A percentile compares a stretch with the other conserved stretches of the same genome.
Evolutionary conservation across 2,888 invertebrate genomes (phyloP).

Genomic region (Morpho achilles): DNA sequence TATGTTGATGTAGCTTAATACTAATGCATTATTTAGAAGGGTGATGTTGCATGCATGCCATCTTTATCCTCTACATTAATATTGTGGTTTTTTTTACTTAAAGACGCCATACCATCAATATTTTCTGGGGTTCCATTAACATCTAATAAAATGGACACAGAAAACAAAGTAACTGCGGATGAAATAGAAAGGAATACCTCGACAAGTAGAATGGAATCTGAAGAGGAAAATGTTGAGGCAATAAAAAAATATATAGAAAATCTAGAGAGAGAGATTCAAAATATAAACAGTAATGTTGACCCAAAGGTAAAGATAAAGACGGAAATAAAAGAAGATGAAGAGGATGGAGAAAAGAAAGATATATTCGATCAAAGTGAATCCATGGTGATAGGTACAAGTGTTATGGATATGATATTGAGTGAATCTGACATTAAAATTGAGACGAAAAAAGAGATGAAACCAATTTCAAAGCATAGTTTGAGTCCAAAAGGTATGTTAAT

Average conservation of each 20-base stretch:
- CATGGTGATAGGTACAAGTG: conserved; percentile 46
- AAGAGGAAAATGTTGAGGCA: conserved; percentile 60
- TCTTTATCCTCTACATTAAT: not conserved
- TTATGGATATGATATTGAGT: conserved; percentile 58
- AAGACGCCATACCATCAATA: conserved; percentile 85
- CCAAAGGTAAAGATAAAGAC: conserved; percentile 8
- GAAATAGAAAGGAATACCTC: conserved; percentile 25
- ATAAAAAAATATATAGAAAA: conserved; percentile 61
- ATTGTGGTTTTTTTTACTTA: conserved; percentile 11
- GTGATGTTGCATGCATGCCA: no score
- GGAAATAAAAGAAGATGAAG: conserved; percentile 7
- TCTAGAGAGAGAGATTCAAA: conserved; percentile 48
- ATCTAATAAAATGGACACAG: conserved; percentile 21
- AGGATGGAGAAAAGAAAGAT: conserved; percentile 9
- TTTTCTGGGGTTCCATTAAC: conserved; percentile 77
- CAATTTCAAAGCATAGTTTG: conserved; percentile 31
- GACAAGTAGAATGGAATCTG: conserved; percentile 45
- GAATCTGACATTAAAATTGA: conserved; percentile 48
- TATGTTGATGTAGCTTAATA: not conserved
- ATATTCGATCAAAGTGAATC: conserved; percentile 34
- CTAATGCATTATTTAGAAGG: not conserved
- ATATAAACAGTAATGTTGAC: conserved; percentile 21
- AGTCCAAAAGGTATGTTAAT: conserved; percentile 34
- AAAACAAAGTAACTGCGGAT: conserved; percentile 13
- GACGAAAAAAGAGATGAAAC: conserved; percentile 34